Evolutionary conservation across 2,113 vertebrate genomes (phyloP).

Genomic region (Thermophis baileyi): DNA sequence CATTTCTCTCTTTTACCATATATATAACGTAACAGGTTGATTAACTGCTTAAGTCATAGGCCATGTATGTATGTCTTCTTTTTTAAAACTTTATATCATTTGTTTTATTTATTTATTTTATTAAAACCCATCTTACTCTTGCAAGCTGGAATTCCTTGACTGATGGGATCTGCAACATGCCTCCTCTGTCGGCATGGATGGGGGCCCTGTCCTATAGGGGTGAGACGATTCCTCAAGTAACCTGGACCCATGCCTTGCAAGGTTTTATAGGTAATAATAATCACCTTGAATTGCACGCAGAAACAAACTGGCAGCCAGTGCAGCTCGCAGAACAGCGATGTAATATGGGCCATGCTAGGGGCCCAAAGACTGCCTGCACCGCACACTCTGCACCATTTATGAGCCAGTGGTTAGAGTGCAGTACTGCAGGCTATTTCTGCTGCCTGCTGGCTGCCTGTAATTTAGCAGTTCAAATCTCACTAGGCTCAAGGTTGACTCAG

Average conservation of each 20-base stretch:
- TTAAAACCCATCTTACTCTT: neutral
- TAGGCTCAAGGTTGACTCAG: no score
- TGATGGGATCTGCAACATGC: neutral
- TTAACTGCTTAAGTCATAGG: neutral
- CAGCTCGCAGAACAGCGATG: neutral
- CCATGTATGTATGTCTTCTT: neutral
- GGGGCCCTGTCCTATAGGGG: neutral
- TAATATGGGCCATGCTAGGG: neutral
- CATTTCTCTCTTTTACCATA: neutral
- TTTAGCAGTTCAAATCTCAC: no score
- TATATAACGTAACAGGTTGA: neutral
- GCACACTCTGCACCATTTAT: neutral
- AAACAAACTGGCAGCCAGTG: neutral
- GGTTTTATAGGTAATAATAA: neutral
- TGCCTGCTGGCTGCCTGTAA: no score
- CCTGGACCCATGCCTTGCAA: neutral
- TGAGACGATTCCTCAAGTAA: neutral
- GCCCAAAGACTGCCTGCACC: neutral
- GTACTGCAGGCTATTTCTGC: neutral
- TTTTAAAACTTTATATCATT: neutral
- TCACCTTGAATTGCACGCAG: neutral
- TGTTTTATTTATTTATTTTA: neutral
- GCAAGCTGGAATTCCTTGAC: neutral
- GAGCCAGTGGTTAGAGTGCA: no score
- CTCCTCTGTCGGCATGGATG: neutral